A percentile compares a stretch with the other conserved stretches of the same genome.
phyloP scores from a whole-genome alignment of 1,140 invertebrate species.

The Cephus cinctus region DNA sequence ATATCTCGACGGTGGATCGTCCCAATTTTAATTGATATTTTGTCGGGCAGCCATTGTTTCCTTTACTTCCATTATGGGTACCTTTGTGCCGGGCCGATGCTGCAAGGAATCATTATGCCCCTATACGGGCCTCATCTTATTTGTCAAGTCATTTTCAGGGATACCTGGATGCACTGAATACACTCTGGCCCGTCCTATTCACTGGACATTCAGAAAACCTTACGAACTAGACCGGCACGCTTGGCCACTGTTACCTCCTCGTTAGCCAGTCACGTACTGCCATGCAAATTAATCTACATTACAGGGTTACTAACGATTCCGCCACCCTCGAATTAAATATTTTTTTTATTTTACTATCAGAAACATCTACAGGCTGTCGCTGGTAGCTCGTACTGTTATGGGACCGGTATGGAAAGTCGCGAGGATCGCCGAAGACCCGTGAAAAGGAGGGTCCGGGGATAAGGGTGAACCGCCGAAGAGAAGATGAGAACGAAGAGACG shows the following conservation, averaged over 20 bases:
- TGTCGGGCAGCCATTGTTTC: conserved; percentile 31
- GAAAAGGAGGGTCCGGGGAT: background rate
- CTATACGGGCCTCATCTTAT: conserved; percentile 23
- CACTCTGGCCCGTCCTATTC: background rate
- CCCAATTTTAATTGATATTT: conserved; percentile 44
- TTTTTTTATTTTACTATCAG: too few species aligned
- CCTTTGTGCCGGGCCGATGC: conserved; percentile 32
- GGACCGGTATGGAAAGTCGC: background rate
- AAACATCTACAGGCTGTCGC: too few species aligned
- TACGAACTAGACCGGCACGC: background rate
- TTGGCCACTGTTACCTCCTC: background rate
- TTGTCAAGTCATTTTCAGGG: conserved; percentile 35
- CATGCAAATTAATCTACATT: too few species aligned
- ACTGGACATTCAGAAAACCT: background rate
- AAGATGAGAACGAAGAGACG: background rate
- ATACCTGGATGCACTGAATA: conserved; percentile 1
- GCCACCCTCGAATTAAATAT: too few species aligned
- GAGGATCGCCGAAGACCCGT: background rate
- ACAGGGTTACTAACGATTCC: too few species aligned
- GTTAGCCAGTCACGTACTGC: background rate
- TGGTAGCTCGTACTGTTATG: background rate
- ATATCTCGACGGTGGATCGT: conserved; percentile 8
- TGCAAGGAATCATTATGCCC: conserved; percentile 33
- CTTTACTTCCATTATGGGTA: conserved; percentile 32
- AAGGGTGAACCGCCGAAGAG: background rate